phyloP scores from a whole-genome alignment of 2,888 invertebrate species.

The Polydrusus pterygomalis region DNA sequence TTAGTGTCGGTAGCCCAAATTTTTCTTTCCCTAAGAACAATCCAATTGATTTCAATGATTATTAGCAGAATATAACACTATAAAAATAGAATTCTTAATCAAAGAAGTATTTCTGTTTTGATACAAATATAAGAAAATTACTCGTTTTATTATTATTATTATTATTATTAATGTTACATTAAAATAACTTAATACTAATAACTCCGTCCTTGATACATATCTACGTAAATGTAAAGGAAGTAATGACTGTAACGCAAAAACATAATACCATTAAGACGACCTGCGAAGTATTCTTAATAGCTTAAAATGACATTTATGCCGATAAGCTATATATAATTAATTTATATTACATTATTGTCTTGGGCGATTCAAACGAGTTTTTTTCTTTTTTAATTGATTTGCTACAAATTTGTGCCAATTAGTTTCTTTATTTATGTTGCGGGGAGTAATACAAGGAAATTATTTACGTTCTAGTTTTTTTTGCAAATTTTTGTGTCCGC shows the following conservation, averaged over 20 bases:
- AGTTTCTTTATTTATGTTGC: conserved; percentile 26
- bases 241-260: conserved; percentile 47
- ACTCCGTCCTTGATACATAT: conserved; percentile 31
- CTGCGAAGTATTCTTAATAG: conserved; percentile 51
- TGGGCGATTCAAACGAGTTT: conserved; percentile 15
- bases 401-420: conserved; percentile 38
- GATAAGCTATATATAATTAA: conserved; percentile 48
- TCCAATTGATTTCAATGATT: no score
- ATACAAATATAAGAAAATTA: no score
- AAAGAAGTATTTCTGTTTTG: no score
- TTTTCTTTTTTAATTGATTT: conserved; percentile 32
- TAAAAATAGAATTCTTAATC: no score
- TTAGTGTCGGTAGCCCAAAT: no score
- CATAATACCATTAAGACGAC: conserved; percentile 45
- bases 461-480: background rate
- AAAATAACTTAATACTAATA: conserved; percentile 16
- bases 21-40: no score
- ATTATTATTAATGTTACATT: background rate
- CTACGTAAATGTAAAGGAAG: conserved; percentile 38
- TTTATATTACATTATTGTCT: conserved; percentile 54
- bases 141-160: no score
- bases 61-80: no score
- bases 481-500: background rate
- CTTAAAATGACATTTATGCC: conserved; percentile 42
- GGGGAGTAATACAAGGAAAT: background rate